These are phyloP conservation scores for Neogale vison DNA, from an alignment of 2,113 vertebrate genomes.

Conservation along the genomic window DNA sequence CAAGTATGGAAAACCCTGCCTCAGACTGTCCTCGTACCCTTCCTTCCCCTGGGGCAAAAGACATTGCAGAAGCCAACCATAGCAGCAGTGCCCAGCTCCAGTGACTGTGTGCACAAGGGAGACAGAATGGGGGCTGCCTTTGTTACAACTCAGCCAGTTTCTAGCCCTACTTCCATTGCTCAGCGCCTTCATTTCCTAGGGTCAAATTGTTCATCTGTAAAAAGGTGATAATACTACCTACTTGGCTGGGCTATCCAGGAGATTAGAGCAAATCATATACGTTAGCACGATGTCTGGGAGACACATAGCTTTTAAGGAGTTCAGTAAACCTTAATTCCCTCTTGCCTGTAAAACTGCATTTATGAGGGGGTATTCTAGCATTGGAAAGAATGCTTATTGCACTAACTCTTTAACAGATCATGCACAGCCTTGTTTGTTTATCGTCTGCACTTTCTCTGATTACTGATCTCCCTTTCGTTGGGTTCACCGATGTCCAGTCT, in stretches of 20 bases:
- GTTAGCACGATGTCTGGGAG: neutral
- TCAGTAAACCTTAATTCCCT: neutral
- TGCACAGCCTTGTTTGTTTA: neutral
- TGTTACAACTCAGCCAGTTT: neutral
- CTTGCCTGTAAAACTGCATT: neutral
- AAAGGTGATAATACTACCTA: neutral
- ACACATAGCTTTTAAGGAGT: neutral
- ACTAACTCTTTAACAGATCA: neutral
- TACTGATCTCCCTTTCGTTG: neutral
- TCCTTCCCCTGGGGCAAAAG: fast-evolving
- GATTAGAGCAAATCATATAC: neutral
- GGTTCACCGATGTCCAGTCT: neutral
- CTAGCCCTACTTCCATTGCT: too few relatives aligned
- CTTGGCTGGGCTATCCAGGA: neutral
- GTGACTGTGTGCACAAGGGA: too few relatives aligned
- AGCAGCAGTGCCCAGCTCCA: fast-evolving
- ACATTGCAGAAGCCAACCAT: neutral
- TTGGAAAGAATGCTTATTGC: neutral
- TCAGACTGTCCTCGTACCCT: too few relatives aligned
- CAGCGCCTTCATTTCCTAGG: neutral
- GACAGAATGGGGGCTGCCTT: neutral
- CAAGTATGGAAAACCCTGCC: neutral
- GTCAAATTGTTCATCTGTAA: neutral
- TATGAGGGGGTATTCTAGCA: neutral
- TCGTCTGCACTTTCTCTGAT: neutral